These are phyloP conservation scores for Cyanoderma ruficeps DNA, from an alignment of 2,113 vertebrate genomes.

Conservation along the genomic window DNA sequence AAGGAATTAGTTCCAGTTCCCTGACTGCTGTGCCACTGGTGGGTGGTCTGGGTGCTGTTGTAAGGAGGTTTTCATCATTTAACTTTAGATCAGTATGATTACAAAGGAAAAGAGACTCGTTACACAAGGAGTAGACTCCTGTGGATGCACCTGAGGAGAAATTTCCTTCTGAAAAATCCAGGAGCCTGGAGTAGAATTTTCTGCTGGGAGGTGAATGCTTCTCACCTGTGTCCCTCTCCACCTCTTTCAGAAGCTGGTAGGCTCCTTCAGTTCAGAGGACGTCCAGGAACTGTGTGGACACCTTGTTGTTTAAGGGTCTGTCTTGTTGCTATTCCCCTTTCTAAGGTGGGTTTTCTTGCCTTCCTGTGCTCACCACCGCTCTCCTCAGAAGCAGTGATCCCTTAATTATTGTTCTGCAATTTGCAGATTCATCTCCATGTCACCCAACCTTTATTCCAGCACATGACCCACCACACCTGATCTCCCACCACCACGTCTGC, in stretches of 20 bases:
- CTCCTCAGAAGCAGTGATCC: neutral
- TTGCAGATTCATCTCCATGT: neutral
- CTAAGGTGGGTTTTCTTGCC: neutral
- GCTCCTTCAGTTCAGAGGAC: neutral
- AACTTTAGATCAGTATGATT: neutral
- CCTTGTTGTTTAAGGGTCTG: neutral
- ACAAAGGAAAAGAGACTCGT: neutral
- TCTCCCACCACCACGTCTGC: fast-evolving
- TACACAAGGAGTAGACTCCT: neutral
- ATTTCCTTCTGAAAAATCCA: neutral
- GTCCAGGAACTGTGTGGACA: neutral
- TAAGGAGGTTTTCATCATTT: neutral
- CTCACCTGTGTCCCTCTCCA: neutral
- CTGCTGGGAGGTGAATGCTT: neutral
- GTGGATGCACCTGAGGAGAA: fast-evolving
- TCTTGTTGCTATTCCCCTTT: neutral
- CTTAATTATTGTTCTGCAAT: neutral
- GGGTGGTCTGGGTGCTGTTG: neutral
- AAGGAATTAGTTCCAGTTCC: neutral
- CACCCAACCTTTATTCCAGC: neutral
- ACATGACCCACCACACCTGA: fast-evolving
- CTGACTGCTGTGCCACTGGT: neutral
- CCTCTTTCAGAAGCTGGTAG: neutral
- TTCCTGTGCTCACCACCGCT: neutral
- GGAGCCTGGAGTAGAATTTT: neutral